These are phyloP conservation scores for Lasaia peninsularis DNA, from an alignment of 1,140 invertebrate species.

Conservation along the genomic window DNA sequence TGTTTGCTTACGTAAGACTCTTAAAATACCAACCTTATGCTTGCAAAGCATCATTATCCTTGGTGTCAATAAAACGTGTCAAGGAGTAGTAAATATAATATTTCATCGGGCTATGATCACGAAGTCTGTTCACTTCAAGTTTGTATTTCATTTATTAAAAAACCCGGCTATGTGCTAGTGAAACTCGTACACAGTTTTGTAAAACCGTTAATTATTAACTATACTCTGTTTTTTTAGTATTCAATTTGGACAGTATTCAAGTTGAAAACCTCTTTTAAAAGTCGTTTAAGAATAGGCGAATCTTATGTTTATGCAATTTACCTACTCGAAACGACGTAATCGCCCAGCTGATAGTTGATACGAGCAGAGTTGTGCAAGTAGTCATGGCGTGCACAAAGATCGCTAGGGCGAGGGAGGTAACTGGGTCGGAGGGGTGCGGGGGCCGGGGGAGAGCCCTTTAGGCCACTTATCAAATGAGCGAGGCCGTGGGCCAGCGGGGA, in stretches of 20 bases:
- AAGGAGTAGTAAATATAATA: too few species aligned
- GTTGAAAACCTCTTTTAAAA: neutral
- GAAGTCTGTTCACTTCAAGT: too few species aligned
- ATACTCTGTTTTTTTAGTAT: too few species aligned
- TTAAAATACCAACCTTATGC: too few species aligned
- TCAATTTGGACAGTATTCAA: neutral
- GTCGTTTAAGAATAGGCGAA: neutral
- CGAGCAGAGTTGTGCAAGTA: conserved; percentile 66
- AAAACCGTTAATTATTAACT: too few species aligned
- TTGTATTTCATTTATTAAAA: too few species aligned
- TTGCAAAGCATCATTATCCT: too few species aligned
- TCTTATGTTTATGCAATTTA: neutral
- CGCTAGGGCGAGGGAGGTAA: conserved; percentile 61
- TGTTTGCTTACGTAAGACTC: too few species aligned
- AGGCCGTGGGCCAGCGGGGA: conserved; percentile 57
- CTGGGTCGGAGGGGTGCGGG: conserved; percentile 58
- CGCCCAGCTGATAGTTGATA: conserved; percentile 74
- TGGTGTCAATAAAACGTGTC: too few species aligned
- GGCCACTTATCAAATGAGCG: conserved; percentile 69
- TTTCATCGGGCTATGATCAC: too few species aligned
- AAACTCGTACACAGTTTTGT: too few species aligned
- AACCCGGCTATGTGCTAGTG: too few species aligned
- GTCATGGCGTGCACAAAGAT: conserved; percentile 66
- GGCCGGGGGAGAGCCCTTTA: conserved; percentile 57
- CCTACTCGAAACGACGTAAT: conserved; percentile 46